Percentiles rank a stretch among this genome's conserved stretches.
phyloP scores from a whole-genome alignment of 2,888 invertebrate genomes.

The Lydus trimaculatus region DNA sequence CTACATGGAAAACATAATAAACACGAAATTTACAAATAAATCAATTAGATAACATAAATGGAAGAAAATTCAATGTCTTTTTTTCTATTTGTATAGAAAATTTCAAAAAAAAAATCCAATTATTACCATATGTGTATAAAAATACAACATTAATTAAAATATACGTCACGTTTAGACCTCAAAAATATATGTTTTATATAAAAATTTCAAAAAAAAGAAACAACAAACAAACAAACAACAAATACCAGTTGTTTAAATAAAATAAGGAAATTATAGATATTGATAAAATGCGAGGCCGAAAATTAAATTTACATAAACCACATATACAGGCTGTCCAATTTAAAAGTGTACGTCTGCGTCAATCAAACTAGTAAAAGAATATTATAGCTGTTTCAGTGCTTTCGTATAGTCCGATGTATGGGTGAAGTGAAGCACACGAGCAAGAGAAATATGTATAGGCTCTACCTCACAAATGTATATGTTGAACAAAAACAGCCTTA shows the following conservation, averaged over 20 bases:
- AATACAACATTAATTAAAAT: slow-evolving; percentile 23
- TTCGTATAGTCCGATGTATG: too few relatives aligned
- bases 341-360: too few relatives aligned
- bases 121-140: slow-evolving; percentile 12
- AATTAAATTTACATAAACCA: slow-evolving; percentile 23
- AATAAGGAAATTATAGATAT: slow-evolving; percentile 29
- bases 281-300: slow-evolving; percentile 25
- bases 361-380: too few relatives aligned
- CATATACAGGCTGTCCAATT: too few relatives aligned
- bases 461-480: too few relatives aligned
- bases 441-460: too few relatives aligned
- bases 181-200: neutral
- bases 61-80: too few relatives aligned
- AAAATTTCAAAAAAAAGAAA: slow-evolving; percentile 14
- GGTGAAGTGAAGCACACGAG: too few relatives aligned
- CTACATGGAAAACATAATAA: neutral
- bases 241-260: neutral
- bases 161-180: slow-evolving; percentile 22
- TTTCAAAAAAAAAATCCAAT: neutral
- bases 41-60: neutral
- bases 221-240: neutral
- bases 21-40: neutral
- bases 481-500: too few relatives aligned
- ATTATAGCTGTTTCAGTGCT: too few relatives aligned
- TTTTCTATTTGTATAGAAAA: too few relatives aligned